phyloP scores from a whole-genome alignment of 2,888 invertebrate species.

The Aelia acuminata region DNA sequence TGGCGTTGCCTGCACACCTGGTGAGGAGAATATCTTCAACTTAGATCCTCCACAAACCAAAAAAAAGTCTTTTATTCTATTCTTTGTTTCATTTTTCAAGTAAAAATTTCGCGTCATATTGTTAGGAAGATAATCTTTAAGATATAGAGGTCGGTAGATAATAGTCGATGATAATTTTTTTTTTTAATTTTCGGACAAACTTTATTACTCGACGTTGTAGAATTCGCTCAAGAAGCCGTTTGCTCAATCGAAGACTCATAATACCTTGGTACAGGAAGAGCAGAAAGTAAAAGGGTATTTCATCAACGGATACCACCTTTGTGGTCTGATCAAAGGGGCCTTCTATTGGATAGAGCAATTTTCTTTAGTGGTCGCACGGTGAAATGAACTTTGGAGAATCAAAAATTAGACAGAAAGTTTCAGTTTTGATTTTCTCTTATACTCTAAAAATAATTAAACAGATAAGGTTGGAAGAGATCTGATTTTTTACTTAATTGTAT shows the following conservation, averaged over 20 bases:
- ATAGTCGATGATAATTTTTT: too few relatives aligned
- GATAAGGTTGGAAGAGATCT: background rate
- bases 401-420: background rate
- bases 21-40: too few relatives aligned
- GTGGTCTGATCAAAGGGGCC: background rate
- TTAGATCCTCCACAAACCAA: too few relatives aligned
- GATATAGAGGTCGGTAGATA: too few relatives aligned
- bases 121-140: too few relatives aligned
- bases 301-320: slow-evolving; percentile 19
- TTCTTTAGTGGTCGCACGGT: background rate
- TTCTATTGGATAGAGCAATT: background rate
- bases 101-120: too few relatives aligned
- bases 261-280: background rate
- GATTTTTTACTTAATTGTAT: too few relatives aligned
- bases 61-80: too few relatives aligned
- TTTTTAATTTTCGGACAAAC: too few relatives aligned
- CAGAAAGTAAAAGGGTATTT: slow-evolving; percentile 14
- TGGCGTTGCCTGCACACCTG: too few relatives aligned
- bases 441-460: background rate
- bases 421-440: background rate
- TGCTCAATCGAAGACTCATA: background rate
- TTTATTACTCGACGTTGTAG: background rate
- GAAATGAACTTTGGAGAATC: background rate
- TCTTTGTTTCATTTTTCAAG: too few relatives aligned
- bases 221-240: background rate